Evolutionary conservation across 2,888 invertebrate species (phyloP).

Genomic region (Coecobrya sp.): DNA sequence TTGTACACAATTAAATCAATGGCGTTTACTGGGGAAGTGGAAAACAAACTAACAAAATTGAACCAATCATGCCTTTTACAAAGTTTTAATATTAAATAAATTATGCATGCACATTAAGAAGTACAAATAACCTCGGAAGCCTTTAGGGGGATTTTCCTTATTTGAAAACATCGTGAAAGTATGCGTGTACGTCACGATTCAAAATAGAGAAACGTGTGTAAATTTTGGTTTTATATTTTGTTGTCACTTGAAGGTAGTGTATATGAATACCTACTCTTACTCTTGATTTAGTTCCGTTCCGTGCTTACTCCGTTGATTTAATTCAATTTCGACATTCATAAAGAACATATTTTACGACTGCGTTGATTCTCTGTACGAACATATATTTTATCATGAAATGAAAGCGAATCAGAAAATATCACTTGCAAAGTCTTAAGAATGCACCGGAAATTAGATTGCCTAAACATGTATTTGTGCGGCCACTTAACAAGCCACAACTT

Average conservation of each 20-base stretch:
- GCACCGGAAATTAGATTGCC: no score
- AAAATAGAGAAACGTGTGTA: conserved; percentile 5
- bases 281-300: not conserved
- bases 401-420: no score
- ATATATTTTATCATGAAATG: no score
- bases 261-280: not conserved
- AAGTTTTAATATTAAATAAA: conserved; percentile 31
- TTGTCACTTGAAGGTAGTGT: not conserved
- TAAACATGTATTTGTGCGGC: no score
- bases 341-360: no score
- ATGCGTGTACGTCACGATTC: conserved; percentile 59
- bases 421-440: no score
- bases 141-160: conserved; percentile 67
- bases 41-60: not conserved
- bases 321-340: not conserved
- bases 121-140: conserved; percentile 64
- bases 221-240: conserved; percentile 19
- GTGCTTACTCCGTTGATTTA: not conserved
- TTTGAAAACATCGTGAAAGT: conserved; percentile 69
- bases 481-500: no score
- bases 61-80: conserved; percentile 34
- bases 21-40: conserved; percentile 1
- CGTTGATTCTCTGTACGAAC: no score
- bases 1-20: not conserved
- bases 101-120: conserved; percentile 56